Evolutionary conservation across 2,797 vertebrate species (phyloP), one percentile per base, ranked within the genome.

Genomic region (Danio jaintianensis): DNA sequence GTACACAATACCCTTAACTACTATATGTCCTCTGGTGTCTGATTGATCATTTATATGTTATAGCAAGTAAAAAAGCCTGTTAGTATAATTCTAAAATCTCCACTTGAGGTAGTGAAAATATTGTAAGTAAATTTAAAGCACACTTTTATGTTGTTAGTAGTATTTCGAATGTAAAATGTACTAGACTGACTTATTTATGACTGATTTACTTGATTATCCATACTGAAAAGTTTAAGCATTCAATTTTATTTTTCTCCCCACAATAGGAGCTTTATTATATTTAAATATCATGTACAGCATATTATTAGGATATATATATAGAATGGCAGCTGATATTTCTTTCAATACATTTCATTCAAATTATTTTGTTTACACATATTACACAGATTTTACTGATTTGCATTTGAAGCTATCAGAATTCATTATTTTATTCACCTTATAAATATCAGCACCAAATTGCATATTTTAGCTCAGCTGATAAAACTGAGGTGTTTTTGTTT

Each of bases 171-270:
- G 7, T 6, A 66, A 66, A 4, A 66, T 12, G 2, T 45, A 22
- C 42, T 64, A 18, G 42, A 22, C 42, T 45, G 11, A 45, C 4
- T 18, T 20, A 9, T n/a, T n/a, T n/a, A n/a, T n/a, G n/a, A n/a
- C n/a, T n/a, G n/a, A 18, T 55, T 55, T 55, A 55, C 52, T 66
- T 66, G 7, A 66, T 66, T 66, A 66, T 15, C 11, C 20, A 47
- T 22, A 43, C 12, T 29, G 29, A 29, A 29, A 29, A 29, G 29
- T 52, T 16, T 43, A 29, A n/a, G 18, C 29, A 4, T 38, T 13
- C 4, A 18, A 7, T 20, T 18, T 20, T 55, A 18, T 55, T 55
- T 66, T 66, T 18, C 18, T 7, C 4, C 16, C 6, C 4, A 42
- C 18, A 9, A 47, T n/a, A n/a, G n/a, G n/a, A n/a, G n/a, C n/a